Evolutionary conservation across 1,140 invertebrate species (phyloP), one percentile per base, ranked within the genome.

Genomic region (Papilio glaucus): DNA sequence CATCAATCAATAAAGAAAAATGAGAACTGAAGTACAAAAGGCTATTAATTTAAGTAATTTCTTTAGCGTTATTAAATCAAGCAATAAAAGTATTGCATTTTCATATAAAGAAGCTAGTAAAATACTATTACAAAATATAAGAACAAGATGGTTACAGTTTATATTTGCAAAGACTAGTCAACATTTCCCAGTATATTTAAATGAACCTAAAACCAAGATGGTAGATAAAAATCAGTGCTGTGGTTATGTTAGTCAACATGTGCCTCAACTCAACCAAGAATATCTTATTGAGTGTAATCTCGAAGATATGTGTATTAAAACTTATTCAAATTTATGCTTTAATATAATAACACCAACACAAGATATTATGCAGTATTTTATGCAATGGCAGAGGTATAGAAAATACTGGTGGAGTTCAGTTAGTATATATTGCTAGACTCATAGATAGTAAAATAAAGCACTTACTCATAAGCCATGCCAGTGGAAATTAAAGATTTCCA

Each of bases 321-420:
- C 79, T 37, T 77, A 75, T 39, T 79, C 78, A 33, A 37, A 79
- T 39, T 63, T 89, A 13, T 69, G 78, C 37, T 78, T 90, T 18
- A 77, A 79, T 61, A 49, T 91, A 24, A 68, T 82, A 13, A 67
- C 91, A 5, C 83, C 88, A 61, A 72, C 81, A 60, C 76, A 85
- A 45, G 88, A 94, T 79, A 78, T 91, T 15, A 93, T 91, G 83
- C 94, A 94, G 75, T 94, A 95, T 83, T 96, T 96, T 84, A 94
- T 96, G 80, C 94, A 95, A 68, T 95, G 95, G 89, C 96, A 97
- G 81, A 94, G 95, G 75, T 95, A 96, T 81, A 94, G 96, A 72
- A 96, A 96, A 86, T 95, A 96, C 73, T 97, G 96, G 96, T 97
- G 96, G 96, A 95, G 96, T 83, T 96, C 95, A 87, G 94, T 94